Conservation (phyloP, 2,113 vertebrate species). For the Paratilapia polleni region DNA sequence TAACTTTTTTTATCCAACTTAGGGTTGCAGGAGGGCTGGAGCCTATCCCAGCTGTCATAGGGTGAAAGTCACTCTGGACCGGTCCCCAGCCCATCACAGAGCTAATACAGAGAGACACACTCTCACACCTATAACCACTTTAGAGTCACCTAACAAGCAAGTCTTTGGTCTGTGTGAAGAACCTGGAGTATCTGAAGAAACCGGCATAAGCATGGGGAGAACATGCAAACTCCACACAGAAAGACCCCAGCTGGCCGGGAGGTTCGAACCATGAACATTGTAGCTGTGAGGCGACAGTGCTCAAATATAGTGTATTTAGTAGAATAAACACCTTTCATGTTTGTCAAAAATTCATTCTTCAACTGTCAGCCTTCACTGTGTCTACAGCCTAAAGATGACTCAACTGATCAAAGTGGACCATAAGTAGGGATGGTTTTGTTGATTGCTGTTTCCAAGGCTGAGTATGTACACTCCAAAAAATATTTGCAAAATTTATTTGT, state of each 20-base stretch:
- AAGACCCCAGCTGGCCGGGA: neutral
- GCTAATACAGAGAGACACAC: neutral
- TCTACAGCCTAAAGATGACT: neutral
- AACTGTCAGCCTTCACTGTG: neutral
- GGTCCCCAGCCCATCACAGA: neutral
- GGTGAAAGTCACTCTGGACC: neutral
- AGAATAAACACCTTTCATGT: neutral
- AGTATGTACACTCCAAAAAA: neutral
- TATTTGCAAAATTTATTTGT: neutral
- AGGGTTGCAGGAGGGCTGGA: neutral
- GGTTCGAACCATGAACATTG: neutral
- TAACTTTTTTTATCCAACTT: neutral
- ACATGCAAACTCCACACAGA: neutral
- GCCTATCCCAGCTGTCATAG: no score
- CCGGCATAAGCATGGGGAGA: neutral
- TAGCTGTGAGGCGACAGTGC: neutral
- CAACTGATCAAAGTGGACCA: neutral
- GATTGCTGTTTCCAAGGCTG: neutral
- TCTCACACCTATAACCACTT: neutral
- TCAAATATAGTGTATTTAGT: neutral
- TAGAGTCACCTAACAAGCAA: neutral
- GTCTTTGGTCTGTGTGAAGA: neutral
- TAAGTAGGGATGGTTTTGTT: neutral
- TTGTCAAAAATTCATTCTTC: neutral
- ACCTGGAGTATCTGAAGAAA: neutral